These are phyloP conservation scores for Ennomos erosarius DNA, from an alignment of 2,888 invertebrate species.

Conservation along the genomic window DNA sequence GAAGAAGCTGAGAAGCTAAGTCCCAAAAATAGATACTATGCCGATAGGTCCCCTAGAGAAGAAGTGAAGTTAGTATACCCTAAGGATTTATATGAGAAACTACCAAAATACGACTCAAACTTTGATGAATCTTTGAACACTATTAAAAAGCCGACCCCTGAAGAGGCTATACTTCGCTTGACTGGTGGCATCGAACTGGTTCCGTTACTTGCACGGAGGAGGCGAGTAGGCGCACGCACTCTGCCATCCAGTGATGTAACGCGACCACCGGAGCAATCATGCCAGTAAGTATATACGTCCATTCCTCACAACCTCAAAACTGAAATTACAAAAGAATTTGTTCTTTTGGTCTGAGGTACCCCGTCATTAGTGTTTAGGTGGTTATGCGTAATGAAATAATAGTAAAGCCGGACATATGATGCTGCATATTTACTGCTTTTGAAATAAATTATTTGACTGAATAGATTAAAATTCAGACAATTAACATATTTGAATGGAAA, in stretches of 20 bases:
- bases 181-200: constrained; percentile 91
- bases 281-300: constrained; percentile 67
- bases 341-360: no score
- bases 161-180: constrained; percentile 68
- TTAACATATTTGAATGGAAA: constrained; percentile 7
- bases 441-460: constrained; percentile 6
- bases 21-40: constrained; percentile 64
- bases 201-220: constrained; percentile 88
- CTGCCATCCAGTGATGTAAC: constrained; percentile 79
- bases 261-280: constrained; percentile 70
- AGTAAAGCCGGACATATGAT: constrained; percentile 2
- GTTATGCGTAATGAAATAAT: no score
- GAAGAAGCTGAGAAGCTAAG: constrained; percentile 48
- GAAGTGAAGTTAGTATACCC: constrained; percentile 57
- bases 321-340: not conserved
- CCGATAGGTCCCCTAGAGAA: constrained; percentile 67
- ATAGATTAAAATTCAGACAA: constrained; percentile 3
- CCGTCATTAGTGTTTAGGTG: no score
- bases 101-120: constrained; percentile 35
- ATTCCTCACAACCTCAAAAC: constrained; percentile 1
- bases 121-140: constrained; percentile 33
- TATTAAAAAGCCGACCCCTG: constrained; percentile 71
- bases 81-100: constrained; percentile 53
- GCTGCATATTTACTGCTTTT: not conserved
- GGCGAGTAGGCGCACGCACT: constrained; percentile 80